Conservation (phyloP, 2,113 vertebrate species). For the Formicarius rufipectus region DNA sequence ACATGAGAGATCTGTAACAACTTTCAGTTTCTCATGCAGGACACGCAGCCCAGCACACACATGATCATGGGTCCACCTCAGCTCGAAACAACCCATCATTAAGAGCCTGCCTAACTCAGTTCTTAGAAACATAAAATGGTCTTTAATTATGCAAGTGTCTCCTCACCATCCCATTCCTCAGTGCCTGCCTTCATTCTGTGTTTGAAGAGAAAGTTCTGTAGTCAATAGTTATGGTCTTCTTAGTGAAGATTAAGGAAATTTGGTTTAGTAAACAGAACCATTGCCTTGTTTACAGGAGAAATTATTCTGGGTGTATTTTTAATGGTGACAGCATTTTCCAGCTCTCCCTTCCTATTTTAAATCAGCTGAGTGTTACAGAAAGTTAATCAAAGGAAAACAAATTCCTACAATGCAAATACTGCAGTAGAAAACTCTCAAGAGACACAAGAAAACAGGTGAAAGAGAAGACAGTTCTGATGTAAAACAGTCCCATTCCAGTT, state of each 20-base stretch:
- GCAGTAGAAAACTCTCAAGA: neutral
- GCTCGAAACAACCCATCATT: neutral
- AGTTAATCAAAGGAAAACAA: slow-evolving; percentile 12
- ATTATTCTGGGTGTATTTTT: neutral
- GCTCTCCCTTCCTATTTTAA: neutral
- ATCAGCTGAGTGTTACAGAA: neutral
- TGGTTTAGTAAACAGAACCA: neutral
- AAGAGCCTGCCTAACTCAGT: neutral
- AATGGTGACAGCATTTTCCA: neutral
- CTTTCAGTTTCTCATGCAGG: neutral
- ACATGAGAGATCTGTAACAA: neutral
- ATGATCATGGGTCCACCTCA: neutral
- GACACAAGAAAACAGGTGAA: neutral
- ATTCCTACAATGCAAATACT: neutral
- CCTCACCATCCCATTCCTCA: neutral
- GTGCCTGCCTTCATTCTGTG: neutral
- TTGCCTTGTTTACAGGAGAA: neutral
- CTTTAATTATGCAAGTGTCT: neutral
- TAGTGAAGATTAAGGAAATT: neutral
- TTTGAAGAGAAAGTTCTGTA: neutral
- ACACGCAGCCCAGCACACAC: neutral
- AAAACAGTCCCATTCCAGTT: neutral
- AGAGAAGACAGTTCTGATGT: neutral
- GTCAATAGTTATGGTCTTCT: neutral
- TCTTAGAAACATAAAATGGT: neutral